phyloP scores from a whole-genome alignment of 2,888 invertebrate species.

The Embidobia sp. region DNA sequence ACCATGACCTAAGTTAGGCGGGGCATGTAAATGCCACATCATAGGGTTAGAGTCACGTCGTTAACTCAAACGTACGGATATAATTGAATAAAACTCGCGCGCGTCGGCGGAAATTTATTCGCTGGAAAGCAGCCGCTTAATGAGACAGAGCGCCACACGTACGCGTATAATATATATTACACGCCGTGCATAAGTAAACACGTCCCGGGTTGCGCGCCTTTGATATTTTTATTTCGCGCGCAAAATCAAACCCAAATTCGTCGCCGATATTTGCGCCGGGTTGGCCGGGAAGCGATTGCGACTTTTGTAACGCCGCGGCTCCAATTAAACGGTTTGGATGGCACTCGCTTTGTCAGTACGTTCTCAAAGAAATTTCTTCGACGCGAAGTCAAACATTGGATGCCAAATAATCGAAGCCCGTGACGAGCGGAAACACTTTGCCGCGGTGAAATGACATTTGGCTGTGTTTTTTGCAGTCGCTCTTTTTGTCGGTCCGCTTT shows the following conservation, averaged over 20 bases:
- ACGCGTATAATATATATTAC: slow-evolving; percentile 48
- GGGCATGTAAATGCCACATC: slow-evolving; percentile 65
- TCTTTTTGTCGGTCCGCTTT: no score
- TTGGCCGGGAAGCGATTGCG: no score
- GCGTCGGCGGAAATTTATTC: slow-evolving; percentile 68
- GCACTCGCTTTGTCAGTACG: slow-evolving; percentile 3
- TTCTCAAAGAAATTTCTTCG: slow-evolving; percentile 27
- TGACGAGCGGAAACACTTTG: slow-evolving; percentile 34
- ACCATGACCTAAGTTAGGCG: slow-evolving; percentile 63
- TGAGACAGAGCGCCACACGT: slow-evolving; percentile 53
- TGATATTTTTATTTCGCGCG: slow-evolving; percentile 45
- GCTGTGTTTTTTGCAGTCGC: neutral
- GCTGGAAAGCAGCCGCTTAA: slow-evolving; percentile 64
- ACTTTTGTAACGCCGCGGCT: slow-evolving; percentile 5
- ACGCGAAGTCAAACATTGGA: slow-evolving; percentile 33
- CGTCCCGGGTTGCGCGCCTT: slow-evolving; percentile 39
- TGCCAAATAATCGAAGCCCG: slow-evolving; percentile 19
- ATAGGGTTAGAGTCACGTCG: slow-evolving; percentile 66
- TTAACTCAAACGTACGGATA: slow-evolving; percentile 70
- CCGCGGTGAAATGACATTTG: slow-evolving; percentile 17
- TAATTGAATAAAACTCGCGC: slow-evolving; percentile 72
- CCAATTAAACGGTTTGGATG: slow-evolving; percentile 43
- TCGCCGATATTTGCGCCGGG: slow-evolving; percentile 26
- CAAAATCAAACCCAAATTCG: slow-evolving; percentile 47
- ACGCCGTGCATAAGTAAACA: slow-evolving; percentile 58